Evolutionary conservation across 1,140 invertebrate genomes (phyloP), one percentile per base, ranked within the genome.

Genomic region (Pseudachorutes palmiensis): DNA sequence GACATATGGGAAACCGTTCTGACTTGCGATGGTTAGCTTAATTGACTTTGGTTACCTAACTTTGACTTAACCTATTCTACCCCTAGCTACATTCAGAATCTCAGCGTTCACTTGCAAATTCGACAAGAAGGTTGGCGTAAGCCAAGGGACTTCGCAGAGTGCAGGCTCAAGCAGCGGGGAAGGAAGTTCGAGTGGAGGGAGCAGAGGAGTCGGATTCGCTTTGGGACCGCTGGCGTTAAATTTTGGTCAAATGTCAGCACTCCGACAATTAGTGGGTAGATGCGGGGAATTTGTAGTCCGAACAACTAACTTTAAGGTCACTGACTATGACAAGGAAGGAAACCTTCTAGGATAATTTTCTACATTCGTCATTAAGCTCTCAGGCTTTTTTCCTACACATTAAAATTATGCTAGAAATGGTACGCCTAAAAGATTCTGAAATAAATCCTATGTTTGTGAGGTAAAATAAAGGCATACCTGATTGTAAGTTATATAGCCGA

Each of bases 221-320:
- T 24, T 55, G 5, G 41, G 31, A 0, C 32, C 48, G 41, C 55
- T 67, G 28, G 24, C 29, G n/a, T 59, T 67, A 3, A 5, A 57
- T 2, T 45, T 45, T 0, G 66, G 66, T 12, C 45, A 45, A 31
- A 55, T 51, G 2, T 57, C 22, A 2, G 28, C 9, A 3, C 14
- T 67, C 1, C 31, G 24, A 31, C 66, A 67, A 29, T 22, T 67
- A 2, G 66, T 67, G 30, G 66, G 66, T n/a, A 51, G 19, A 12
- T 67, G 66, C 28, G 60, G 48, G 31, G 57, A 48, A 41, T 66
- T 60, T 19, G 24, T n/a, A 24, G 64, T 66, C 1, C 22, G 28
- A 22, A 65, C 64, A 9, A 33, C 32, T 0, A 65, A 65, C 29
- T 65, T 65, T 28, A 57, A 31, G 16, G 57, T 55, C 5, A 24